phyloP scores from a whole-genome alignment of 2,888 invertebrate genomes.

The Andrena dorsata region DNA sequence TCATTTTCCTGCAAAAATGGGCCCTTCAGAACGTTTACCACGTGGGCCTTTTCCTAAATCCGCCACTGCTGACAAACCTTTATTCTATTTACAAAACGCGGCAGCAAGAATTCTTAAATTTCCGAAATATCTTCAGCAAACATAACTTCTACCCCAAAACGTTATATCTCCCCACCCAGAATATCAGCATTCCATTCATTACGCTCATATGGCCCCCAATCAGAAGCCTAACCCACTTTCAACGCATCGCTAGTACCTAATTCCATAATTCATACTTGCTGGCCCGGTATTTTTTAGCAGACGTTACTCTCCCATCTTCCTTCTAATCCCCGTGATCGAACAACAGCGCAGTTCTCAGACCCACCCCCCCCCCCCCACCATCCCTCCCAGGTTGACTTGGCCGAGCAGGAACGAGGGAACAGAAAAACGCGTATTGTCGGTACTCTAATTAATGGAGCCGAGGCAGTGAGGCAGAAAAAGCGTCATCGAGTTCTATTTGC shows the following conservation, averaged over 20 bases:
- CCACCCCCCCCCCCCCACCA: not conserved
- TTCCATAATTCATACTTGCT: not conserved
- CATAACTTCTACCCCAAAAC: too few species aligned
- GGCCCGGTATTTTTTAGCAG: not conserved
- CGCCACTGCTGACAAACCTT: too few species aligned
- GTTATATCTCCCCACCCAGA: too few species aligned
- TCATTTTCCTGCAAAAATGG: too few species aligned
- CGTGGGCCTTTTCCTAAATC: too few species aligned
- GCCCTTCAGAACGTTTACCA: too few species aligned
- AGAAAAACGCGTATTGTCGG: slow-evolving; percentile 13
- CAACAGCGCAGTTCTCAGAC: not conserved
- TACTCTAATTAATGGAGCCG: slow-evolving; percentile 36
- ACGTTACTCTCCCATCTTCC: not conserved
- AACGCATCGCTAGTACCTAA: not conserved
- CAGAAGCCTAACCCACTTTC: too few species aligned
- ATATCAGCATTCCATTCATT: too few species aligned
- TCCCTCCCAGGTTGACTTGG: not conserved
- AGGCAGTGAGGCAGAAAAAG: slow-evolving; percentile 13
- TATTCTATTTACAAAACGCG: too few species aligned
- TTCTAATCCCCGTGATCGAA: slow-evolving; percentile 12
- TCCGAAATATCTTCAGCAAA: too few species aligned
- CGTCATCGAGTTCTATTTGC: slow-evolving; percentile 40
- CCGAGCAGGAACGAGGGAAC: slow-evolving; percentile 4
- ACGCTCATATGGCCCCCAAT: too few species aligned
- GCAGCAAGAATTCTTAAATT: too few species aligned